Evolutionary conservation across 2,113 vertebrate species (phyloP).

Genomic region (Petrocephalus microphthalmus): DNA sequence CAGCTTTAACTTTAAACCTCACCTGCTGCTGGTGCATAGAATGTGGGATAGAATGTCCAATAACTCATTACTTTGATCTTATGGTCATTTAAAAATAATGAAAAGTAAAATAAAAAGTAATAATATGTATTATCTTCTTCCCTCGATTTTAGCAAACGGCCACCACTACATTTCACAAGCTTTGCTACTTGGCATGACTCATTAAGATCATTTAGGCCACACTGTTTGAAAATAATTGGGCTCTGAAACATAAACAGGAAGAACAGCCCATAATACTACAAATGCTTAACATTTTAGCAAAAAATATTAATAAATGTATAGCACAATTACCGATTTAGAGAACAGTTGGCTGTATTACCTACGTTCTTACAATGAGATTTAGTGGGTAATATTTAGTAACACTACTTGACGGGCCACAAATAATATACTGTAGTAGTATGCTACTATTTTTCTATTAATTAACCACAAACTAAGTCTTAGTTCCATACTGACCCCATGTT

Average conservation of each 20-base stretch:
- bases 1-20: background rate
- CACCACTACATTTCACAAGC: background rate
- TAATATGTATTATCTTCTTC: background rate
- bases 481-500: too few species aligned
- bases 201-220: background rate
- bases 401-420: too few species aligned
- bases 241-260: background rate
- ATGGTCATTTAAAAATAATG: background rate
- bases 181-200: background rate
- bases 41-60: background rate
- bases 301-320: background rate
- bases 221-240: background rate
- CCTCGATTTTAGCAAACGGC: background rate
- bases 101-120: too few species aligned
- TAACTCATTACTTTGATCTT: background rate
- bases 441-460: too few species aligned
- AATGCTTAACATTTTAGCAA: background rate
- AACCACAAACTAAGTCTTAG: too few species aligned
- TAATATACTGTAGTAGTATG: too few species aligned
- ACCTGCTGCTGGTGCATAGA: background rate
- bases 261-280: background rate
- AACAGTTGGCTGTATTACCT: too few species aligned
- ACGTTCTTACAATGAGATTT: too few species aligned
- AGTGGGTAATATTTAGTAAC: too few species aligned
- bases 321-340: background rate